Base-by-base conservation (phyloP, 2,113 vertebrate species). In the Clinocottus analis region DNA sequence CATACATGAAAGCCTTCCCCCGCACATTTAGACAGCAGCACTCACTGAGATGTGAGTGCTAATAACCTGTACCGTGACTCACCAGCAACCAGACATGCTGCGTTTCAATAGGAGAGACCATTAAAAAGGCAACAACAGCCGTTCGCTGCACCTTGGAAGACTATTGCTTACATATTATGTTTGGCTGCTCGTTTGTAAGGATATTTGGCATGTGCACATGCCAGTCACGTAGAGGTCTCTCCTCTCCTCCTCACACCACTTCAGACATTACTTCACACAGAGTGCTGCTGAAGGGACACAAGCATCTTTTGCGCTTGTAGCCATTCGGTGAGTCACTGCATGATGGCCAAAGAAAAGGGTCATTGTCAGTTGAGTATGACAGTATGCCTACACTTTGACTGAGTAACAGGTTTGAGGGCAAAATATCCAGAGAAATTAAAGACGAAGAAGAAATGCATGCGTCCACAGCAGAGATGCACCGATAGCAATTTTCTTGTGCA, bases 311-410 rank as follows among this genome's bases (percentile, higher is more conserved):
- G 63, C 0, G 62, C 85, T 81, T 11, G 6, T 49, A 73, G 77
- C 75, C 71, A 45, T 79, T 77, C 3, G 0, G 77, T 91, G 90
- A 84, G 86, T 91, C 87, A 86, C 78, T 43, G 51, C 78, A 80
- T 70, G 83, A 39, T 9, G 73, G 83, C 82, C 23, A 35, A 80
- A 77, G 60, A 35, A 73, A 71, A 81, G 39, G 35, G 25, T 33
- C 43, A 80, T 87, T 79, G 85, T 58, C 3, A 60, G 49, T 23
- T 33, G 84, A n/a, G n/a, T n/a, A n/a, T n/a, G 71, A 47, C 70
- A 62, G 80, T 27, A 79, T 87, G 71, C 91, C 85, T 77, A 90
- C 87, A 67, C 64, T 69, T 27, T 51, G 71, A 41, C 79, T 72
- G 65, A 68, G 47, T 45, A 75, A 59, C 72, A 25, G 58, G 60